These are phyloP conservation scores for Siniperca knerii DNA, from an alignment of 2,113 vertebrate genomes.

Conservation along the genomic window DNA sequence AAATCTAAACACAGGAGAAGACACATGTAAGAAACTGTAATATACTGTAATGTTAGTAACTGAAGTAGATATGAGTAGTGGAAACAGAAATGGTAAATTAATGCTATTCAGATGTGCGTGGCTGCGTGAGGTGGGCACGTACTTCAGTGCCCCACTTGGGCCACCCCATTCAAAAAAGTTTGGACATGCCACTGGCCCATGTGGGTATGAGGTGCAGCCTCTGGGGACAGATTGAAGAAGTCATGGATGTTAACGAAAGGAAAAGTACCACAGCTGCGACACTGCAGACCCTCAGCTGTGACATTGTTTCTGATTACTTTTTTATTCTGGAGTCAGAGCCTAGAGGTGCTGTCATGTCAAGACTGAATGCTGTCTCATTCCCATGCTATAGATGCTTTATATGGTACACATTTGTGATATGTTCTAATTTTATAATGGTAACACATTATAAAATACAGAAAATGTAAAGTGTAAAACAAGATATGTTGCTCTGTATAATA, in stretches of 20 bases:
- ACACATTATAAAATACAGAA: background rate
- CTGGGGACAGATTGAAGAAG: constrained; percentile 49
- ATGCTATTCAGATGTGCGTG: too few species aligned
- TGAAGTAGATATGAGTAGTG: too few species aligned
- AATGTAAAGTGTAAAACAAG: background rate
- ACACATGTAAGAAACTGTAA: too few species aligned
- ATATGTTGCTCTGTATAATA: background rate
- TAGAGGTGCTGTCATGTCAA: constrained; percentile 29
- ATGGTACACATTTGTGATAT: background rate
- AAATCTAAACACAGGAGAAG: too few species aligned
- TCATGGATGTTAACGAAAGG: constrained; percentile 38
- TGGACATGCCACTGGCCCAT: too few species aligned
- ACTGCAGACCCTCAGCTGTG: constrained; percentile 49
- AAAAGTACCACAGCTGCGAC: constrained; percentile 41
- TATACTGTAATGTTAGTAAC: too few species aligned
- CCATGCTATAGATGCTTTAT: background rate
- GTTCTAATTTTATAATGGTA: background rate
- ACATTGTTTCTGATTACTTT: constrained; percentile 49
- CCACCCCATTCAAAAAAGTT: too few species aligned
- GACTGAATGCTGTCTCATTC: constrained; percentile 19
- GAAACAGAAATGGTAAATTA: too few species aligned
- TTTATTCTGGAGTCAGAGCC: constrained; percentile 16
- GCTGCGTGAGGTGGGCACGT: too few species aligned
- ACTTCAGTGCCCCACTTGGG: too few species aligned
- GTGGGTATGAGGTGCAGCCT: constrained; percentile 32